phyloP scores from a whole-genome alignment of 2,113 vertebrate species.

The Lucifuga dentata region DNA sequence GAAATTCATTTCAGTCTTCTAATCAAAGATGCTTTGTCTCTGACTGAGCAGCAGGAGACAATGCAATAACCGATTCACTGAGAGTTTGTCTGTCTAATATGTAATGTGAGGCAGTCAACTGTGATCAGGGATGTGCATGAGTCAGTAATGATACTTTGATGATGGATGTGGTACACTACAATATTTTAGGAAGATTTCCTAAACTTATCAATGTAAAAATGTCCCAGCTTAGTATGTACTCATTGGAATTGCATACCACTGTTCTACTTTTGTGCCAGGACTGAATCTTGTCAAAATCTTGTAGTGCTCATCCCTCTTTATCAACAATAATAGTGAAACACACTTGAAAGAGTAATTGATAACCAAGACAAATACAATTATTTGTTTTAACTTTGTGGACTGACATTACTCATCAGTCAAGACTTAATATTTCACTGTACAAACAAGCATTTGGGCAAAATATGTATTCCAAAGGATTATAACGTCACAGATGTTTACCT shows the following conservation, averaged over 20 bases:
- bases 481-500: conserved; percentile 1
- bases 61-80: conserved; percentile 62
- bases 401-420: conserved; percentile 5
- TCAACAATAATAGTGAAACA: conserved; percentile 24
- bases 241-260: conserved; percentile 5
- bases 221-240: background rate
- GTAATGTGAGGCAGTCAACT: conserved; percentile 27
- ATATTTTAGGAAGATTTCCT: conserved; percentile 45
- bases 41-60: conserved; percentile 37
- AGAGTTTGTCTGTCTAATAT: conserved; percentile 28
- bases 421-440: conserved; percentile 10
- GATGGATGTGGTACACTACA: conserved; percentile 51
- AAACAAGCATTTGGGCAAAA: conserved; percentile 1
- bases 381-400: background rate
- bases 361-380: conserved; percentile 9
- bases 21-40: too few species aligned
- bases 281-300: conserved; percentile 52
- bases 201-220: conserved; percentile 8
- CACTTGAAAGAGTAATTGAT: conserved; percentile 36
- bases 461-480: conserved; percentile 31
- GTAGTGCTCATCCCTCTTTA: conserved; percentile 42
- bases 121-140: conserved; percentile 10
- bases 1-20: background rate
- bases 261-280: conserved; percentile 1
- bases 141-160: conserved; percentile 21